Percentiles rank a stretch among this genome's conserved stretches.
Evolutionary conservation across 2,113 vertebrate genomes (phyloP).

Genomic region (Sminthopsis crassicaudata): DNA sequence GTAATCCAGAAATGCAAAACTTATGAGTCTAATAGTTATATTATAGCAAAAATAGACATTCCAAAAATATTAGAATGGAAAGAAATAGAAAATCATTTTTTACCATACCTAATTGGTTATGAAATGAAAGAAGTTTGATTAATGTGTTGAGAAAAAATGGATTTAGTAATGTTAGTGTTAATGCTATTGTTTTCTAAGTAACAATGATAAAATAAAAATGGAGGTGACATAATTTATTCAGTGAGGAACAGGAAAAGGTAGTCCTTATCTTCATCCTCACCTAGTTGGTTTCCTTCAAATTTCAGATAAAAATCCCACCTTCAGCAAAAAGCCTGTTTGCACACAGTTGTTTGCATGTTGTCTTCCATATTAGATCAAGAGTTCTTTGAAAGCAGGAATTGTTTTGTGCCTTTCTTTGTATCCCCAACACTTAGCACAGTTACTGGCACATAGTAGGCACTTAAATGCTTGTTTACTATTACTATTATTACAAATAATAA

Average conservation of each 20-base stretch:
- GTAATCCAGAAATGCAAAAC: conserved; percentile 36
- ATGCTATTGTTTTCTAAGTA: conserved; percentile 12
- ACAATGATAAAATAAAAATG: conserved; percentile 22
- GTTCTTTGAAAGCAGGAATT: background rate
- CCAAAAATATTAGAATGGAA: conserved; percentile 23
- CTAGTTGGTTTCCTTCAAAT: background rate
- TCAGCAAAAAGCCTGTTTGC: background rate
- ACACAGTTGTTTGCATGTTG: background rate
- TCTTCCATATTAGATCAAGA: background rate
- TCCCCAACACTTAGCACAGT: background rate
- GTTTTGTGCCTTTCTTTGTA: background rate
- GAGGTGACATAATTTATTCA: background rate
- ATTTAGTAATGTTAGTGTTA: background rate
- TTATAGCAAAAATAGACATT: background rate
- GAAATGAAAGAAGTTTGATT: conserved; percentile 12
- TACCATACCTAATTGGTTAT: conserved; percentile 14
- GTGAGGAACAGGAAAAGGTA: background rate
- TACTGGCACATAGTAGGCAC: background rate
- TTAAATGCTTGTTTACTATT: background rate
- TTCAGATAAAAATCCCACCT: background rate
- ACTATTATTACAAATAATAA: background rate
- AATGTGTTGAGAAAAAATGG: conserved; percentile 24
- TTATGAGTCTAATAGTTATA: background rate
- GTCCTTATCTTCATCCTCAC: background rate
- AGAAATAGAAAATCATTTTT: background rate